A percentile compares a stretch with the other conserved stretches of the same genome.
Conservation (phyloP, 2,888 invertebrate genomes). For the Pandemis corylana region DNA sequence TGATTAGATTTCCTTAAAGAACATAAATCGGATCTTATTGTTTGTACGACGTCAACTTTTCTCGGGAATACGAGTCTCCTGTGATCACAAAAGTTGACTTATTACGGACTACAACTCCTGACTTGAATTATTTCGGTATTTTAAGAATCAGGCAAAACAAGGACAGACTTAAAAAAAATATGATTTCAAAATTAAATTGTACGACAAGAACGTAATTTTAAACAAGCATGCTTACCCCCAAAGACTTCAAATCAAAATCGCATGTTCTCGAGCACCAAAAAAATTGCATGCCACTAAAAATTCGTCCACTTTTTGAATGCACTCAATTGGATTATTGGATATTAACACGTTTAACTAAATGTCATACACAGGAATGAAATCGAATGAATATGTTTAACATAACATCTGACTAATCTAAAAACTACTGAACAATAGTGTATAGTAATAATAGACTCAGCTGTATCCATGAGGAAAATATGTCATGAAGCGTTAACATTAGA, state of each 20-base stretch:
- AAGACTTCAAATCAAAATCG: background rate
- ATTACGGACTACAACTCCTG: too few relatives aligned
- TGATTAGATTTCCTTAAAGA: background rate
- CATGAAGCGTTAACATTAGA: too few relatives aligned
- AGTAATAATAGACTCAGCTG: too few relatives aligned
- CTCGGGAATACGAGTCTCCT: background rate
- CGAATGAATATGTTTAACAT: background rate
- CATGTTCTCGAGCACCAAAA: background rate
- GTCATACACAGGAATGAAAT: background rate
- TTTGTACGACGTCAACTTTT: background rate
- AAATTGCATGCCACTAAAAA: conserved; percentile 10
- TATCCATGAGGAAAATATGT: too few relatives aligned
- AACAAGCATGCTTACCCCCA: background rate
- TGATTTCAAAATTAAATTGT: background rate
- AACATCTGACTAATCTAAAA: background rate
- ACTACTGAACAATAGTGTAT: background rate
- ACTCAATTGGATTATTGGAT: background rate
- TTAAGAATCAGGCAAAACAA: background rate
- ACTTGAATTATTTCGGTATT: too few relatives aligned
- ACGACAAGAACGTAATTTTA: background rate
- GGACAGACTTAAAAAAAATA: too few relatives aligned
- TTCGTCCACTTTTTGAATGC: background rate
- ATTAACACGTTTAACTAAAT: background rate
- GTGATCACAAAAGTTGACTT: background rate
- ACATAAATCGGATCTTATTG: background rate